A percentile compares a stretch with the other conserved stretches of the same genome.
Evolutionary conservation across 1,140 invertebrate species (phyloP).

Genomic region (Rhizoglyphus robini): DNA sequence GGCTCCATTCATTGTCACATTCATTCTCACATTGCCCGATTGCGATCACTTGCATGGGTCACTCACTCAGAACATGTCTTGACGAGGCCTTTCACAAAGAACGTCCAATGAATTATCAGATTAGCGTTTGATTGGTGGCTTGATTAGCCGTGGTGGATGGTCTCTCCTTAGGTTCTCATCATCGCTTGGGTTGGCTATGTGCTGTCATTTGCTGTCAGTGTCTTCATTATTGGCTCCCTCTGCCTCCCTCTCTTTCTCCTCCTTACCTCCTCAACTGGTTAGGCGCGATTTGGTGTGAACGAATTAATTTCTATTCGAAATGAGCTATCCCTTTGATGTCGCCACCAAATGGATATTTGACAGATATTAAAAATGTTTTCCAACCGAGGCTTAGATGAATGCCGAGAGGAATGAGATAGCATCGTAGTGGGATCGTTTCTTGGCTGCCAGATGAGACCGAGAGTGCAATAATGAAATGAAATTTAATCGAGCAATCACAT

Average conservation of each 20-base stretch:
- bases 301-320: not conserved
- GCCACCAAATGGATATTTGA: conserved; percentile 12
- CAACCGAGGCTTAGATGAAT: too few relatives aligned
- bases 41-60: too few relatives aligned
- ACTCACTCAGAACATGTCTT: too few relatives aligned
- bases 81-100: too few relatives aligned
- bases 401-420: too few relatives aligned
- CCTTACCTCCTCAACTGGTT: not conserved
- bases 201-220: conserved; percentile 1
- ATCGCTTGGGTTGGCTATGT: not conserved
- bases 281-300: not conserved
- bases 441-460: too few relatives aligned
- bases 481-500: too few relatives aligned
- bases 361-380: conserved; percentile 7
- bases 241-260: not conserved
- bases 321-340: conserved; percentile 8
- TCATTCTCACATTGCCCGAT: not conserved
- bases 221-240: conserved; percentile 2
- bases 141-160: not conserved
- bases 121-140: not conserved
- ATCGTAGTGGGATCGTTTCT: too few relatives aligned
- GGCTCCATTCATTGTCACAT: not conserved
- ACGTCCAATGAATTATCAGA: conserved; percentile 3
- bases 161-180: not conserved
- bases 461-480: too few relatives aligned